A percentile compares a stretch with the other conserved stretches of the same genome.
Conservation (phyloP, 35 echinoderm and acorn worm species). For the Stichopus chloronotus region DNA sequence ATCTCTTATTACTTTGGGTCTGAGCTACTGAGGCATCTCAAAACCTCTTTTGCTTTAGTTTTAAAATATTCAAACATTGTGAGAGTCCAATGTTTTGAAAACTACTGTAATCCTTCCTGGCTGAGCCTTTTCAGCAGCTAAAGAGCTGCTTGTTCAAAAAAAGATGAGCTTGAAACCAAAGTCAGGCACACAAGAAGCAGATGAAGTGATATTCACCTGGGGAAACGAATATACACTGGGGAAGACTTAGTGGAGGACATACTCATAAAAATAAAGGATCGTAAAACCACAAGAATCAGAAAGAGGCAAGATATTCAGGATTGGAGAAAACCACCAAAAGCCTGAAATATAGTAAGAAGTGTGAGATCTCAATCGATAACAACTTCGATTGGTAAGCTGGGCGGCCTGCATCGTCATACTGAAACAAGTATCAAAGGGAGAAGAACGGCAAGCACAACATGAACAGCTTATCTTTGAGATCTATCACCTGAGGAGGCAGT, state of each 20-base stretch:
- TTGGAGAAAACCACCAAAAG: neutral
- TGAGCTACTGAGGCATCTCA: neutral
- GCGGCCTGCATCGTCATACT: neutral
- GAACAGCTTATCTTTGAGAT: too few species aligned
- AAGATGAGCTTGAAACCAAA: neutral
- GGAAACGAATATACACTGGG: constrained; percentile 28
- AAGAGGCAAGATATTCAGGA: constrained; percentile 36
- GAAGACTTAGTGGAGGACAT: constrained; percentile 27
- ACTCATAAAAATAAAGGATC: neutral
- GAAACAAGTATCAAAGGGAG: neutral
- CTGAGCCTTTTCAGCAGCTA: neutral
- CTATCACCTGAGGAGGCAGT: too few species aligned
- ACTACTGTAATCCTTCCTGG: neutral
- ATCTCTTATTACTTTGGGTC: neutral
- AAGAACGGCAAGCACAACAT: neutral
- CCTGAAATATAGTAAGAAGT: neutral
- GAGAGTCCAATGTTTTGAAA: neutral
- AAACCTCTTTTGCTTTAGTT: neutral
- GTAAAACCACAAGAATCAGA: neutral
- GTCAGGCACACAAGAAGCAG: neutral
- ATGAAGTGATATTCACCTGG: constrained; percentile 33
- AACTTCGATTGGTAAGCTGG: neutral
- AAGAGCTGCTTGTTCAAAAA: neutral
- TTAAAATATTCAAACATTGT: neutral
- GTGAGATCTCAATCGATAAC: constrained; percentile 19